phyloP scores from a whole-genome alignment of 1,140 invertebrate genomes.

The Lepidostoma basale region DNA sequence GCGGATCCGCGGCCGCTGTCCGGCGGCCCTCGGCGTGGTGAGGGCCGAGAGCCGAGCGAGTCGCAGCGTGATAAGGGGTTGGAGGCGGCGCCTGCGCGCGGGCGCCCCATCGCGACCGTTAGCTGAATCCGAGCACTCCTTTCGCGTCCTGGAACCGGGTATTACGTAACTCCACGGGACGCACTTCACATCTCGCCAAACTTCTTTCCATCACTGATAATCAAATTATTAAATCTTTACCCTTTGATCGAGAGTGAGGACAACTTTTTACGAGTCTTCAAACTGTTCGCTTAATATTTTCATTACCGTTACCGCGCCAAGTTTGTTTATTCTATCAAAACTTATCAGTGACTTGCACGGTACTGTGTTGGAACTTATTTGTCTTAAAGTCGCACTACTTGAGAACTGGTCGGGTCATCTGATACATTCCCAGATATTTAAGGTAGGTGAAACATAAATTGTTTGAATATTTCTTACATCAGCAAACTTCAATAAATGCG shows the following conservation, averaged over 20 bases:
- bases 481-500: too few species aligned
- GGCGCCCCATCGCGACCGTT: background rate
- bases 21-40: background rate
- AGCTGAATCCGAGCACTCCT: background rate
- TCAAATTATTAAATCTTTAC: background rate
- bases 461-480: too few species aligned
- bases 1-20: background rate
- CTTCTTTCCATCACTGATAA: background rate
- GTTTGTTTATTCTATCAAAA: background rate
- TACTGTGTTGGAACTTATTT: conserved; percentile 2
- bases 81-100: background rate
- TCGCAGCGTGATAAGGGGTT: too few species aligned
- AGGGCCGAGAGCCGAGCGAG: background rate
- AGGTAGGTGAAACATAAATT: too few species aligned
- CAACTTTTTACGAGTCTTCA: background rate
- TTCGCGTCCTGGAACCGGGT: conserved; percentile 6
- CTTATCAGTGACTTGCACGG: conserved; percentile 8
- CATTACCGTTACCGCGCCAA: background rate
- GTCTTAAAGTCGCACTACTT: background rate
- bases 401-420: background rate
- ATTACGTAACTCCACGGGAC: conserved; percentile 4
- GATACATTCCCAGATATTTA: too few species aligned
- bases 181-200: background rate
- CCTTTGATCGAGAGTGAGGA: background rate
- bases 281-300: background rate